Conservation (phyloP, 2,797 vertebrate species). For the Natrix natrix region DNA sequence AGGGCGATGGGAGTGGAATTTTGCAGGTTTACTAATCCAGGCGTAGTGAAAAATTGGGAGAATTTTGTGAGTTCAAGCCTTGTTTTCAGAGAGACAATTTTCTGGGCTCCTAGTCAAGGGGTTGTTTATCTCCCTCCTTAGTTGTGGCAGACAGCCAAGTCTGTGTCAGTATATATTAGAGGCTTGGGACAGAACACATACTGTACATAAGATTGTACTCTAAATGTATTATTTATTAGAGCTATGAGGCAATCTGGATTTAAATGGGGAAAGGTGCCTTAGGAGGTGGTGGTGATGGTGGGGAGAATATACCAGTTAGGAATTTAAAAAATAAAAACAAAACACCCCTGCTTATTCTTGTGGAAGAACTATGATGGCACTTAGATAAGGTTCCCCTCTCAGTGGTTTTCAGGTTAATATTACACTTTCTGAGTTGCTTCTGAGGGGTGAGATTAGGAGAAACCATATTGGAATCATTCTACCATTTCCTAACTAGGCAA, state of each 20-base stretch:
- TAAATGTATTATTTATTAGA: neutral
- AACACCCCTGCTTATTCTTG: neutral
- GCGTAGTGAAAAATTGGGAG: too few relatives aligned
- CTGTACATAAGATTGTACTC: neutral
- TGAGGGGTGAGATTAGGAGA: neutral
- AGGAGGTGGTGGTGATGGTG: neutral
- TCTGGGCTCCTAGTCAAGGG: too few relatives aligned
- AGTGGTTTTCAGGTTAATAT: neutral
- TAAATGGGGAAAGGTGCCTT: neutral
- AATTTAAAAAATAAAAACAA: neutral
- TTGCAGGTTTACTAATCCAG: too few relatives aligned
- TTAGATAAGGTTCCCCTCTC: neutral
- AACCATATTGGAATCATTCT: neutral
- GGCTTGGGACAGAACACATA: too few relatives aligned
- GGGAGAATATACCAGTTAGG: neutral
- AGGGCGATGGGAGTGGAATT: too few relatives aligned
- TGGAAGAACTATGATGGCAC: neutral
- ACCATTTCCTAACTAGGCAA: neutral
- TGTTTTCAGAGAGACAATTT: too few relatives aligned
- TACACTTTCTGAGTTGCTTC: neutral
- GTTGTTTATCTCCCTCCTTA: too few relatives aligned
- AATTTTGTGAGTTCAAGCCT: too few relatives aligned
- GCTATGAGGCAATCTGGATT: neutral
- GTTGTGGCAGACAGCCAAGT: too few relatives aligned
- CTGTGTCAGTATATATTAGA: too few relatives aligned